Base-by-base conservation (phyloP, 2,888 invertebrate species). In the Thyatira batis region DNA sequence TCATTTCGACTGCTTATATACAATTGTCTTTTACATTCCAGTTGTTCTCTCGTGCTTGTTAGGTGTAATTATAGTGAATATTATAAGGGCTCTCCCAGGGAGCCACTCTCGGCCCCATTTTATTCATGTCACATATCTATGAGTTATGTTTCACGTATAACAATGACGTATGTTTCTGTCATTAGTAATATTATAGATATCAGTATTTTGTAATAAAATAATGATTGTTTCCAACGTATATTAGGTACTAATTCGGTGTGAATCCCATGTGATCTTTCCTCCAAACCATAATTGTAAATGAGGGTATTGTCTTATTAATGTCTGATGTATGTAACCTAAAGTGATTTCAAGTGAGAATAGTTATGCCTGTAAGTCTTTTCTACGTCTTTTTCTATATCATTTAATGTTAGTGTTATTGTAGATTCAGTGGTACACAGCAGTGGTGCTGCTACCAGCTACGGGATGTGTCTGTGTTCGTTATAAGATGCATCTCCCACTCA, bases 301-400 rank as follows among this genome's bases (percentile, higher is more conserved):
- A 21, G 58, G 58, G 57, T 54, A 56, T 60, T 49, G 61, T 65
- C 64, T 62, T 65, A 65, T 67, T 72, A 55, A 73, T 74, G 75
- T 82, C 78, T 83, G 78, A 84, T 69, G 81, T 79, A 84, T 69
- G 81, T 79, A 87, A 88, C 85, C 73, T 80, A 80, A 83, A 63
- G 92, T 91, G 91, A 91, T 91, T 86, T 85, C 81, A 79, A 92
- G 91, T 92, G 92, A 92, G 91, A 91, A 69, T 82, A 80, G 68
- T 64, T 74, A 79, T 69, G 79, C 79, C 79, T 85, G 69, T 85
- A 85, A 82, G 85, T 77, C 85, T 90, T 91, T 90, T 91, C 92
- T 91, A 91, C 84, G 78, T 80, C 88, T 80, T 90, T 92, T 91
- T 90, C 90, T 89, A 89, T 85, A 86, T 82, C 80, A 77, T 89